These are phyloP conservation scores for Tenebrio molitor DNA, from an alignment of 1,140 invertebrate species.

Conservation along the genomic window DNA sequence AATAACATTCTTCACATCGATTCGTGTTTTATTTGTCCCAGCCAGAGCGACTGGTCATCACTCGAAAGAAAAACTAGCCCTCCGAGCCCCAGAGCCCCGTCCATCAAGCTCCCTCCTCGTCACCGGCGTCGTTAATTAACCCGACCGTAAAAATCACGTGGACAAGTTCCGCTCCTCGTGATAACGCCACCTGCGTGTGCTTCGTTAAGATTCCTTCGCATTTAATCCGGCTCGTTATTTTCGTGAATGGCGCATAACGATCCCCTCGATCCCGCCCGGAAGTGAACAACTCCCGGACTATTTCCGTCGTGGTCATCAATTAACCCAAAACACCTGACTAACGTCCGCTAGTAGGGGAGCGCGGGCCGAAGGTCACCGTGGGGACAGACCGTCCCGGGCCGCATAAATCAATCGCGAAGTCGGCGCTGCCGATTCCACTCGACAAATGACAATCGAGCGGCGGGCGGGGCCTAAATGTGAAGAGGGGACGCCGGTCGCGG, in stretches of 20 bases:
- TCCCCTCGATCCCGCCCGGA: background rate
- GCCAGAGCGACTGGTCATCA: too few relatives aligned
- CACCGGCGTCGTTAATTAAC: slow-evolving; percentile 19
- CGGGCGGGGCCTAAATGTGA: slow-evolving; percentile 2
- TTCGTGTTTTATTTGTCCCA: too few relatives aligned
- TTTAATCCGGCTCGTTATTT: background rate
- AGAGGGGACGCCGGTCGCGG: slow-evolving; percentile 42
- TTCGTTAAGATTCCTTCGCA: slow-evolving; percentile 36
- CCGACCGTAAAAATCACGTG: slow-evolving; percentile 36
- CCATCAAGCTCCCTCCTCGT: background rate
- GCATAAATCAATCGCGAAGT: slow-evolving; percentile 27
- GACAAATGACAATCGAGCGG: slow-evolving; percentile 41
- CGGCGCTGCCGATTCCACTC: slow-evolving; percentile 15
- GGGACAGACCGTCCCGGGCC: background rate
- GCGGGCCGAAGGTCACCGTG: background rate
- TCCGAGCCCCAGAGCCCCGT: too few relatives aligned
- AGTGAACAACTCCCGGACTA: slow-evolving; percentile 3
- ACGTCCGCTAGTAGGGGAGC: background rate
- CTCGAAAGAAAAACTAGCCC: too few relatives aligned
- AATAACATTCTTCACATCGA: too few relatives aligned
- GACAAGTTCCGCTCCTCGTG: slow-evolving; percentile 24
- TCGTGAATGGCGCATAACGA: background rate
- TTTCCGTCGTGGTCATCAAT: slow-evolving; percentile 8
- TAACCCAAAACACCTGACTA: slow-evolving; percentile 5
- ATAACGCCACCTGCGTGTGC: slow-evolving; percentile 27